Conservation (phyloP, 2,797 vertebrate species). For the Anableps anableps region DNA sequence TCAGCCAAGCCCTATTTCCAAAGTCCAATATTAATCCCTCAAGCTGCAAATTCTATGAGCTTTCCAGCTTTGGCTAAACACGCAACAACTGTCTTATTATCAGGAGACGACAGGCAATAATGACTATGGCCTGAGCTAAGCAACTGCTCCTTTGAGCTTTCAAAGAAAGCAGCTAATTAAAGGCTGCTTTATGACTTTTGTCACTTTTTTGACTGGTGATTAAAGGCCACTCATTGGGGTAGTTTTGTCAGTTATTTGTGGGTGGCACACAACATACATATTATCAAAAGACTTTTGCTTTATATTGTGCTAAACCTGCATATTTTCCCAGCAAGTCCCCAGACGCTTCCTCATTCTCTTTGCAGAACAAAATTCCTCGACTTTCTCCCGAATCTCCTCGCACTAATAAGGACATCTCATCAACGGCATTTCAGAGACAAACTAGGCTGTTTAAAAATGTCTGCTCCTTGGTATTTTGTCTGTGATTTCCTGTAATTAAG, state of each 20-base stretch:
- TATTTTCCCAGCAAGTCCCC: conserved; percentile 23
- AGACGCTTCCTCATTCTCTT: conserved; percentile 48
- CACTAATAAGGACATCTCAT: conserved; percentile 71
- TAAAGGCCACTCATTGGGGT: conserved; percentile 68
- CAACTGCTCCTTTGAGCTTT: conserved; percentile 64
- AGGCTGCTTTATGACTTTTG: conserved; percentile 78
- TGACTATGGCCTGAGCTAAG: conserved; percentile 64
- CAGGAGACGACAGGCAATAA: conserved; percentile 70
- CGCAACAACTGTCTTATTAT: conserved; percentile 71
- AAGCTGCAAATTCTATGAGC: conserved; percentile 62
- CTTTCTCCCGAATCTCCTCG: conserved; percentile 56
- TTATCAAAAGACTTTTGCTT: conserved; percentile 44
- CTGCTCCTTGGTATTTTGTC: conserved; percentile 61
- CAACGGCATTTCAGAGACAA: conserved; percentile 63
- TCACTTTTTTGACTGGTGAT: conserved; percentile 77
- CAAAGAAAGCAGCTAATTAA: conserved; percentile 75
- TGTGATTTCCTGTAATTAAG: conserved; percentile 78
- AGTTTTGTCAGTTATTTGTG: conserved; percentile 68
- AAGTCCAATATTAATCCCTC: conserved; percentile 61
- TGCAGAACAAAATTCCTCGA: conserved; percentile 62
- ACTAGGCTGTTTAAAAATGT: conserved; percentile 65
- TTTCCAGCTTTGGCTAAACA: conserved; percentile 60
- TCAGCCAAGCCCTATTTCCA: conserved; percentile 27
- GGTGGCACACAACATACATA: conserved; percentile 56
- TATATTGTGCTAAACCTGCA: conserved; percentile 50